Percentiles rank a stretch among this genome's conserved stretches.
Evolutionary conservation across 2,888 invertebrate genomes (phyloP).

Genomic region (Drosophila kambysellisi): DNA sequence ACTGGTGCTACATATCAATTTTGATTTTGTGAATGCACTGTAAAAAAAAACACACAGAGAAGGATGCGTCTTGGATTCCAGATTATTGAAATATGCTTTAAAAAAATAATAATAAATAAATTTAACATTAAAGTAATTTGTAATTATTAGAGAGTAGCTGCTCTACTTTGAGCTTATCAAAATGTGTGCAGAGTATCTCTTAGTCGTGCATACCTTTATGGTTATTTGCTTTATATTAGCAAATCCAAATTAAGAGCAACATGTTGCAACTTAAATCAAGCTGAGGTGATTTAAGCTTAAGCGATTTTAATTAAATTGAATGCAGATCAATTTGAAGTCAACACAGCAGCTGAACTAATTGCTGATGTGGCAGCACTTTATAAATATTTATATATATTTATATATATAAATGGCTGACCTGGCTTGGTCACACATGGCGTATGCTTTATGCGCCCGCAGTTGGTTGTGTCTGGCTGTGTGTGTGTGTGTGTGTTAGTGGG

Average conservation of each 20-base stretch:
- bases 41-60: neutral
- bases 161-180: neutral
- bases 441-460: slow-evolving; percentile 47
- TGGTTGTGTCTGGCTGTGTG: slow-evolving; percentile 18
- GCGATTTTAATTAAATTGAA: slow-evolving; percentile 19
- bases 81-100: neutral
- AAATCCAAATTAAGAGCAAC: neutral
- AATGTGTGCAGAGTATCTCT: neutral
- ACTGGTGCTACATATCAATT: neutral
- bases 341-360: slow-evolving; percentile 35
- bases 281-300: slow-evolving; percentile 11
- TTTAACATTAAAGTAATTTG: neutral
- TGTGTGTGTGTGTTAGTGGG: slow-evolving; percentile 7
- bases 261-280: slow-evolving; percentile 4
- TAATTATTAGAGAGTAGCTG: neutral
- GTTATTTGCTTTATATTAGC: neutral
- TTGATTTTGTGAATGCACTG: neutral
- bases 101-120: accelerated
- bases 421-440: slow-evolving; percentile 56
- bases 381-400: slow-evolving; percentile 51
- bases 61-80: neutral
- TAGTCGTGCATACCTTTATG: neutral
- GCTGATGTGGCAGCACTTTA: slow-evolving; percentile 46
- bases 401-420: slow-evolving; percentile 48
- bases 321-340: slow-evolving; percentile 1